Conservation (phyloP, 2,888 invertebrate genomes). For the Eulithis testata region DNA sequence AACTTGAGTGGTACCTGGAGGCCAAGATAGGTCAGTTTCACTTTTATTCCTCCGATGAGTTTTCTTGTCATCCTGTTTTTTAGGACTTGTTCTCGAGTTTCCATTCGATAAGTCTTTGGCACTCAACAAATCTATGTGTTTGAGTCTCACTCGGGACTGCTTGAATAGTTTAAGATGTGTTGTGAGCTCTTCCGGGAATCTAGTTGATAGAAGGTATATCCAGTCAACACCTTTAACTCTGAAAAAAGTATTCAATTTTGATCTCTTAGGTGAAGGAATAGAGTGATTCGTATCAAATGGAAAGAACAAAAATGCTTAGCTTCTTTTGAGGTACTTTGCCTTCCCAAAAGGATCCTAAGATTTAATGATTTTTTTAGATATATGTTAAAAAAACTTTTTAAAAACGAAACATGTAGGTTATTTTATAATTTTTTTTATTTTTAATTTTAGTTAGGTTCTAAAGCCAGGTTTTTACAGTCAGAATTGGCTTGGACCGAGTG, state of each 20-base stretch:
- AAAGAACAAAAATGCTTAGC: no score
- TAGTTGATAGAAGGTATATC: constrained; percentile 94
- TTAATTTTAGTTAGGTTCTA: no score
- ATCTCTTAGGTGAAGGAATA: no score
- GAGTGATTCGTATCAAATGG: no score
- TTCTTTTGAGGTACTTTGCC: no score
- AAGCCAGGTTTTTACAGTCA: no score
- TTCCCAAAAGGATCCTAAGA: no score
- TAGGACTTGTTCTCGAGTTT: constrained; percentile 68
- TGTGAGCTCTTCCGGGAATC: constrained; percentile 95
- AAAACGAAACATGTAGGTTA: no score
- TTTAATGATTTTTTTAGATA: no score
- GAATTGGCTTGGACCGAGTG: no score
- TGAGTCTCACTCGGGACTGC: constrained; percentile 87
- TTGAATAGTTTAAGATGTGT: constrained; percentile 94
- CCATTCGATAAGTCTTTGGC: constrained; percentile 75
- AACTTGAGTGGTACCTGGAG: constrained; percentile 70
- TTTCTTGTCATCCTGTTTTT: constrained; percentile 76
- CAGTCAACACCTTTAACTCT: constrained; percentile 94
- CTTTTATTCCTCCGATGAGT: constrained; percentile 89
- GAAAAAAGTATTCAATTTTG: constrained; percentile 37
- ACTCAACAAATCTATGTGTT: constrained; percentile 74
- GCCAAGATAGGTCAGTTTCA: constrained; percentile 89
- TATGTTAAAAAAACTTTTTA: no score
- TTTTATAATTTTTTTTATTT: no score